Base-by-base conservation (phyloP, 2,113 vertebrate genomes). In the Leptobrachium ailaonicum region DNA sequence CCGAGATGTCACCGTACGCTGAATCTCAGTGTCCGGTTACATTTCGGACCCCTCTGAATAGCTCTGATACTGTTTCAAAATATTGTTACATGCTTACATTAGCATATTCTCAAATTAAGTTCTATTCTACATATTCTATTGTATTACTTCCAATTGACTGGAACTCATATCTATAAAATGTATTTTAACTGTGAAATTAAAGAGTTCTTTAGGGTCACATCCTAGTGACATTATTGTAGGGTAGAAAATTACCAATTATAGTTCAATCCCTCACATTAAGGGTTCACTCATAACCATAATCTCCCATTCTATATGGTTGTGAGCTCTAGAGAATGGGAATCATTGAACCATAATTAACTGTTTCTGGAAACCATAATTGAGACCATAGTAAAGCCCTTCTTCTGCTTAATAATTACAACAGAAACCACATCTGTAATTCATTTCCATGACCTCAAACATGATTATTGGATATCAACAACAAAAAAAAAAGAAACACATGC, bases 321-420 rank as follows among this genome's bases (percentile, higher is more conserved):
- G 12, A 45, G 45, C 41, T 67, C 71, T 80, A 71, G 66, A 58
- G 78, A 80, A 80, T 67, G 62, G 66, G 53, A 81, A 42, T 70
- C 66, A 81, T 81, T 81, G 71, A 81, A 81, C 72, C 79, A 75
- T 81, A 81, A 81, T 81, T 81, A 75, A 81, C 72, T 81, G 60
- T 81, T 81, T 75, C 79, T 81, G 41, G 69, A 78, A 75, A 75
- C 71, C 41, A 60, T 81, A 81, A 81, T 81, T 81, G 72, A 81
- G 66, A 75, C 64, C 79, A 81, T 62, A 75, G 43, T 71, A 41
- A 75, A 81, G 42, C 64, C 54, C 64, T 75, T 68, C 47, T 76
- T 80, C 56, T 45, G 6, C 72, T 75, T 81, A 81, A 81, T 81
- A 81, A 81, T 75, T 74, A 69, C 79, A 80, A 74, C 78, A 74